phyloP scores from a whole-genome alignment of 2,797 vertebrate genomes.

The Arctocebus calabarensis region DNA sequence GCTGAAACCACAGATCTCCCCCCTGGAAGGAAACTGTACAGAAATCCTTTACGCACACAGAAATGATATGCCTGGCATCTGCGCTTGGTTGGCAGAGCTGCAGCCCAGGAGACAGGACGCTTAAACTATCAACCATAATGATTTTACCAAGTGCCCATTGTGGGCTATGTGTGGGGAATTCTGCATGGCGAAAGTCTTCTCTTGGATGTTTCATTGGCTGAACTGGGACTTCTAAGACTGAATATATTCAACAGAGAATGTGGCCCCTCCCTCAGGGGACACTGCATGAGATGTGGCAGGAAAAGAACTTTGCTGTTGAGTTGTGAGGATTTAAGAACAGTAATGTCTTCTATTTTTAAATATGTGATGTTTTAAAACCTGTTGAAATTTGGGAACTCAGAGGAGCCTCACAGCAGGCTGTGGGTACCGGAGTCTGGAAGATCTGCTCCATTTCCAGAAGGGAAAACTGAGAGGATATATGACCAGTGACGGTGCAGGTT shows the following conservation, averaged over 20 bases:
- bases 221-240: neutral
- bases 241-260: neutral
- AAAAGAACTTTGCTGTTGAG: no score
- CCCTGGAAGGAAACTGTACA: no score
- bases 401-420: neutral
- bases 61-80: no score
- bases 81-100: neutral
- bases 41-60: neutral
- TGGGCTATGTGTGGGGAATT: neutral
- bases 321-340: neutral
- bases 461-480: neutral
- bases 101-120: neutral
- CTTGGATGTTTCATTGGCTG: neutral
- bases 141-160: neutral
- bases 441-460: neutral
- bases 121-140: neutral
- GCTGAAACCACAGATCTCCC: neutral
- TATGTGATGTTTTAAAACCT: neutral
- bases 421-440: neutral
- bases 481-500: accelerated
- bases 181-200: neutral
- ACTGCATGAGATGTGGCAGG: accelerated
- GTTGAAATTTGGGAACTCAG: neutral
- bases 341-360: neutral
- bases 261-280: neutral